Evolutionary conservation across 1,140 invertebrate species (phyloP).

Genomic region (Anoplophora glabripennis): DNA sequence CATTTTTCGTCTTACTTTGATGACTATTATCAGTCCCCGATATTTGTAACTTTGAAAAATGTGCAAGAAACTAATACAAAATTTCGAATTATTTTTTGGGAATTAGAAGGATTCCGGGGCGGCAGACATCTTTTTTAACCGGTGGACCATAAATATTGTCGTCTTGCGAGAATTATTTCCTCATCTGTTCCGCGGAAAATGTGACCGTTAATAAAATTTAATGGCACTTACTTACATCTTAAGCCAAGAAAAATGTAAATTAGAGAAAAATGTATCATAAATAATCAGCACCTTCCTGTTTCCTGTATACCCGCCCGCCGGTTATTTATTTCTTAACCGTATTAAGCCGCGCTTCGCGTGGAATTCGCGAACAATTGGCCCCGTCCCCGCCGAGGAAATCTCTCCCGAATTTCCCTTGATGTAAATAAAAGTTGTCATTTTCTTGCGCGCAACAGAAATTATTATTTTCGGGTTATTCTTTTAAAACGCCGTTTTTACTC

Average conservation of each 20-base stretch:
- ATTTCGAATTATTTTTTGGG: too few relatives aligned
- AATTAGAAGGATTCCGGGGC: too few relatives aligned
- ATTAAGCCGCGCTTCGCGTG: slow-evolving; percentile 44
- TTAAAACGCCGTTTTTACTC: slow-evolving; percentile 9
- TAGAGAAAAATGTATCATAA: slow-evolving; percentile 47
- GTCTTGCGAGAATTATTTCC: too few relatives aligned
- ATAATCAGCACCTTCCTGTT: slow-evolving; percentile 47
- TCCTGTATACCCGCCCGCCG: slow-evolving; percentile 35
- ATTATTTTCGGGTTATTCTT: slow-evolving; percentile 35
- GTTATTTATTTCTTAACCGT: slow-evolving; percentile 46
- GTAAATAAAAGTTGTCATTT: slow-evolving; percentile 48
- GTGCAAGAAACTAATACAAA: too few relatives aligned
- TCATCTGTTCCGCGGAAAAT: background rate
- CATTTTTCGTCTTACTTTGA: too few relatives aligned
- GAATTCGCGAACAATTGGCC: slow-evolving; percentile 43
- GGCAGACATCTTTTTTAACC: too few relatives aligned
- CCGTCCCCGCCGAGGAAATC: slow-evolving; percentile 43
- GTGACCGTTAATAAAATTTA: slow-evolving; percentile 43
- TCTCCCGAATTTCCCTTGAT: slow-evolving; percentile 48
- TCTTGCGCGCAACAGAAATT: slow-evolving; percentile 42
- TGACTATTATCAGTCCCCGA: too few relatives aligned
- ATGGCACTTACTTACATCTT: slow-evolving; percentile 40
- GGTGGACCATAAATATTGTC: too few relatives aligned
- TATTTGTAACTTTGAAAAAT: too few relatives aligned
- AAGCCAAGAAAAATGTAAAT: slow-evolving; percentile 47